Evolutionary conservation across 2,113 vertebrate genomes (phyloP).

Genomic region (Malurus cyaneus): DNA sequence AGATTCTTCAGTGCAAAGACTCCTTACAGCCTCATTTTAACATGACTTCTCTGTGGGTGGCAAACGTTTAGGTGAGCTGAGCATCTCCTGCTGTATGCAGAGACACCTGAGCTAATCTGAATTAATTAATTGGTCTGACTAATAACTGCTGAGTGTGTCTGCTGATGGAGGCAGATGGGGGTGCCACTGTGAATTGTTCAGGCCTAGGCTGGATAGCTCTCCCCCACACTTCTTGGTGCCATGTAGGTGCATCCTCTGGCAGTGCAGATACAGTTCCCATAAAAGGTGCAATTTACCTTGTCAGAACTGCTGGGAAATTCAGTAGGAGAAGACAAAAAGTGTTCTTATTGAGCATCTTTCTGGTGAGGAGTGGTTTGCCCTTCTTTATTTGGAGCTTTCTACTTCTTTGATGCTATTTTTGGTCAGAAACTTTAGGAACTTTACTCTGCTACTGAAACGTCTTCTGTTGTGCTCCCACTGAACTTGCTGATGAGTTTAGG

Average conservation of each 20-base stretch:
- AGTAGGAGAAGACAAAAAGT: background rate
- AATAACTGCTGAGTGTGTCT: background rate
- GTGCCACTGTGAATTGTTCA: background rate
- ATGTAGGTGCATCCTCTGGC: background rate
- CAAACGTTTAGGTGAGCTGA: background rate
- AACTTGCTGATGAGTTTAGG: background rate
- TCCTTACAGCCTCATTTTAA: background rate
- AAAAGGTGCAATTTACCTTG: background rate
- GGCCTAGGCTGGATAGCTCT: background rate
- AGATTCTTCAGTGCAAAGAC: background rate
- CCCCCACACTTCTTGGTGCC: background rate
- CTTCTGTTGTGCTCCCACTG: background rate
- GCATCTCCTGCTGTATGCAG: background rate
- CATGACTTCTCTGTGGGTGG: background rate
- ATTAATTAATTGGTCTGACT: background rate
- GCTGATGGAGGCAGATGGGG: background rate
- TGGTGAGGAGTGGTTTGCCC: background rate
- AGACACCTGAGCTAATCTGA: background rate
- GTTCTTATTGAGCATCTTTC: background rate
- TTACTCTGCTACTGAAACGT: background rate
- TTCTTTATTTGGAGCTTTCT: background rate
- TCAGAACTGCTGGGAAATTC: background rate
- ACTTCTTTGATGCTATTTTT: background rate
- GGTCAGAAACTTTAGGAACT: background rate
- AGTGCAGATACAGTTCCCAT: background rate